phyloP scores from a whole-genome alignment of 2,113 vertebrate genomes.

The Dinomys branickii region DNA sequence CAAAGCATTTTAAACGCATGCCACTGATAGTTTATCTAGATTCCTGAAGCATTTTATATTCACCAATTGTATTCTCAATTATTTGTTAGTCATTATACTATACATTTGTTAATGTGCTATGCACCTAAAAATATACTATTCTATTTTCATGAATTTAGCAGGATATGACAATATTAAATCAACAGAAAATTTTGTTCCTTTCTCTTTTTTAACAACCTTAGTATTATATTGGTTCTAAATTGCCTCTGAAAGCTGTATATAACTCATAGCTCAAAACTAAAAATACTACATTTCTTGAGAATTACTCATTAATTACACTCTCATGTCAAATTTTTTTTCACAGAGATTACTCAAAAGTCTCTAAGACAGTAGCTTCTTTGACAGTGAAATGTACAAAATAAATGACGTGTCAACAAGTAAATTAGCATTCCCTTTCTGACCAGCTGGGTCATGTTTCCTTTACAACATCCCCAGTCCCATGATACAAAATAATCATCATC shows the following conservation, averaged over 20 bases:
- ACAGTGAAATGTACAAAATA: constrained; percentile 86
- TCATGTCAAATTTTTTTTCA: constrained; percentile 74
- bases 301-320: constrained; percentile 50
- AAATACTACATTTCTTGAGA: constrained; percentile 56
- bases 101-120: neutral
- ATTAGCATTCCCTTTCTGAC: constrained; percentile 89
- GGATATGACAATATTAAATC: constrained; percentile 35
- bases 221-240: constrained; percentile 31
- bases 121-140: constrained; percentile 15
- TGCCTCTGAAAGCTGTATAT: constrained; percentile 32
- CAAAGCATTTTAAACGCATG: constrained; percentile 29
- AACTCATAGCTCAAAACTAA: constrained; percentile 42
- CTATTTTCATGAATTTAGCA: constrained; percentile 40
- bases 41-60: neutral
- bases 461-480: constrained; percentile 89
- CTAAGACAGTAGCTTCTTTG: constrained; percentile 77
- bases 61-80: constrained; percentile 47
- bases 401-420: constrained; percentile 86
- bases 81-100: constrained; percentile 31
- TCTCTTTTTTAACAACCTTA: constrained; percentile 49
- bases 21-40: constrained; percentile 8
- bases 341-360: constrained; percentile 76
- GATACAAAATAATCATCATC: constrained; percentile 95
- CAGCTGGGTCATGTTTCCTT: constrained; percentile 92
- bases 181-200: constrained; percentile 34